Conservation (phyloP, 2,113 vertebrate species). For the Oncorhynchus gorbuscha region DNA sequence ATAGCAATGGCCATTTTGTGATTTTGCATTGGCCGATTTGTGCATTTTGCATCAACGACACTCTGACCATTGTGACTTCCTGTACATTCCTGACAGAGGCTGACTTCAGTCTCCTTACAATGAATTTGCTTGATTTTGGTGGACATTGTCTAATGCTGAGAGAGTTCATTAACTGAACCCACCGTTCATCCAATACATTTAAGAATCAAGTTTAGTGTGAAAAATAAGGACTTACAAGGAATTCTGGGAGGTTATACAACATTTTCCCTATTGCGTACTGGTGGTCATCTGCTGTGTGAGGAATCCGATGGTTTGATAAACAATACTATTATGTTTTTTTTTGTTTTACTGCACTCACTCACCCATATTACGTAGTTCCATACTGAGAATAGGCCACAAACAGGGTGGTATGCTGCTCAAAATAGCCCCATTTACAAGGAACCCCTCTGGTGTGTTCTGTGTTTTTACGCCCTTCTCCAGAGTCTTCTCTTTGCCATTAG, state of each 20-base stretch:
- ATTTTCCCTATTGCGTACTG: background rate
- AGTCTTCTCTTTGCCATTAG: conserved; percentile 9
- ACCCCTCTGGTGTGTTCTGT: conserved; percentile 22
- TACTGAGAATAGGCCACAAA: conserved; percentile 46
- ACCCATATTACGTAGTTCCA: conserved; percentile 25
- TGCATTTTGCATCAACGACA: background rate
- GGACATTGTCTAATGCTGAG: background rate
- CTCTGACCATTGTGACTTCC: background rate
- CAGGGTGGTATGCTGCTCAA: conserved; percentile 33
- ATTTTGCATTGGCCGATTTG: background rate
- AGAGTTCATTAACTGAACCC: background rate
- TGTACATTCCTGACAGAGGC: background rate
- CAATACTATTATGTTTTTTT: conserved; percentile 33
- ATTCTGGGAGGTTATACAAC: conserved; percentile 10
- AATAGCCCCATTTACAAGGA: conserved; percentile 41
- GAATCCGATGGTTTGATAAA: conserved; percentile 12
- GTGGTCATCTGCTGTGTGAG: background rate
- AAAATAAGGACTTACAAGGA: background rate
- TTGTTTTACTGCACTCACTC: conserved; percentile 29
- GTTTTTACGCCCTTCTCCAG: conserved; percentile 9
- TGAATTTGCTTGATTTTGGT: background rate
- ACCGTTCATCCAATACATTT: background rate
- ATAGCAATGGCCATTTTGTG: background rate
- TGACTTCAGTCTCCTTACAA: background rate
- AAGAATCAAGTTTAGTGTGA: background rate